A percentile compares a stretch with the other conserved stretches of the same genome.
Evolutionary conservation across 2,113 vertebrate genomes (phyloP).

Genomic region (Agelaius phoeniceus): DNA sequence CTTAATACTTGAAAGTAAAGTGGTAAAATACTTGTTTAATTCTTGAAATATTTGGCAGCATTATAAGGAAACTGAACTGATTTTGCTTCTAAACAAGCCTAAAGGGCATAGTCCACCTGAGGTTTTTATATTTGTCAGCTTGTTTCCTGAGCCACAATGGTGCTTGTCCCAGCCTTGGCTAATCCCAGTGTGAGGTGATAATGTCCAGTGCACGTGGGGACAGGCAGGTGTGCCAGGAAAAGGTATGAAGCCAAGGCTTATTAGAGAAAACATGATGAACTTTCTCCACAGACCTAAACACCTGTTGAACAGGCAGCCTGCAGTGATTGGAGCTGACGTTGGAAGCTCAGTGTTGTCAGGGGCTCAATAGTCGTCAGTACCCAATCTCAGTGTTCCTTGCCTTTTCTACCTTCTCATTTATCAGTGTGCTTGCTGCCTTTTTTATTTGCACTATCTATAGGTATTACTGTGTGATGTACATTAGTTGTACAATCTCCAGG

Average conservation of each 20-base stretch:
- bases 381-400: not conserved
- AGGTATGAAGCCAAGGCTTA: fast-evolving
- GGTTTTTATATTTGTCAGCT: not conserved
- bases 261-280: not conserved
- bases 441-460: not conserved
- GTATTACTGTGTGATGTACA: not conserved
- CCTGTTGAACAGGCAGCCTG: not conserved
- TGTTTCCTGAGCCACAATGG: not conserved
- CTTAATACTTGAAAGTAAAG: not conserved
- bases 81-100: not conserved
- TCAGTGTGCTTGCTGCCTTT: not conserved
- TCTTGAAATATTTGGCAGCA: not conserved
- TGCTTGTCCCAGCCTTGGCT: not conserved
- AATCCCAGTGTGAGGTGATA: not conserved
- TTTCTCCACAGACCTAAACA: not conserved
- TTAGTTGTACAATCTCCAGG: not conserved
- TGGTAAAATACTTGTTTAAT: not conserved
- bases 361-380: not conserved
- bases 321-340: not conserved
- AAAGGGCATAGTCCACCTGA: not conserved
- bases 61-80: not conserved
- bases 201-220: not conserved
- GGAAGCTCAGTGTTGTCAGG: not conserved
- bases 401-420: not conserved
- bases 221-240: not conserved